phyloP scores from a whole-genome alignment of 2,888 invertebrate genomes.

The Nymphalis urticae region DNA sequence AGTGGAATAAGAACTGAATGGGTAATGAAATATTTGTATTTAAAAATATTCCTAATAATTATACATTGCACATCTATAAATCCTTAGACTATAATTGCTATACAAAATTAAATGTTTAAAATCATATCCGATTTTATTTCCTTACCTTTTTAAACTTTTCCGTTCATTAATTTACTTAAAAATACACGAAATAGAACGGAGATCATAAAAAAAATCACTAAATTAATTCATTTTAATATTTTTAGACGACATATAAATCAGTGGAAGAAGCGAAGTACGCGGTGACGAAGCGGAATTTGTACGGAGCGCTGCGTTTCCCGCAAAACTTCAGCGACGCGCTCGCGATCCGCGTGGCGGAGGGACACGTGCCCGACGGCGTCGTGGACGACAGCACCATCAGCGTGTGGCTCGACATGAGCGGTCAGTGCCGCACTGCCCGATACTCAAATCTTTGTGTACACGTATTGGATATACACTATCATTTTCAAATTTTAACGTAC shows the following conservation, averaged over 20 bases:
- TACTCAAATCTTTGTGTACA: too few species aligned
- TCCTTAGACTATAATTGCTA: too few species aligned
- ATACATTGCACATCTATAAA: too few species aligned
- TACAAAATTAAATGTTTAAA: neutral
- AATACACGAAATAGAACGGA: too few species aligned
- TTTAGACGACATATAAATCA: slow-evolving; percentile 59
- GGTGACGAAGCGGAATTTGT: slow-evolving; percentile 54
- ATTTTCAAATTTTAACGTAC: too few species aligned
- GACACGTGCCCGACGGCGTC: slow-evolving; percentile 78
- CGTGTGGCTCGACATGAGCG: slow-evolving; percentile 88
- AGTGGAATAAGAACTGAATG: too few species aligned
- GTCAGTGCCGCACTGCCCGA: slow-evolving; percentile 66
- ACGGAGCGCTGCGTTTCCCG: slow-evolving; percentile 84
- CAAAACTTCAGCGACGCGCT: slow-evolving; percentile 87
- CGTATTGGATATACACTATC: too few species aligned
- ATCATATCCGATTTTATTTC: neutral
- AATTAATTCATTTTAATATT: neutral
- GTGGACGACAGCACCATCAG: slow-evolving; percentile 84
- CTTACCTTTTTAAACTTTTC: neutral
- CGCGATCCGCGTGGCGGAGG: slow-evolving; percentile 80
- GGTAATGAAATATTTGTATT: too few species aligned
- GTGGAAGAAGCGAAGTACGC: slow-evolving; percentile 58
- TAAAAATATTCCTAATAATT: too few species aligned
- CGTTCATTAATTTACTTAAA: too few species aligned
- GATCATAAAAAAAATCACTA: too few species aligned